phyloP scores from a whole-genome alignment of 1,140 invertebrate genomes.

The Pseudomyrmex cubaensis region DNA sequence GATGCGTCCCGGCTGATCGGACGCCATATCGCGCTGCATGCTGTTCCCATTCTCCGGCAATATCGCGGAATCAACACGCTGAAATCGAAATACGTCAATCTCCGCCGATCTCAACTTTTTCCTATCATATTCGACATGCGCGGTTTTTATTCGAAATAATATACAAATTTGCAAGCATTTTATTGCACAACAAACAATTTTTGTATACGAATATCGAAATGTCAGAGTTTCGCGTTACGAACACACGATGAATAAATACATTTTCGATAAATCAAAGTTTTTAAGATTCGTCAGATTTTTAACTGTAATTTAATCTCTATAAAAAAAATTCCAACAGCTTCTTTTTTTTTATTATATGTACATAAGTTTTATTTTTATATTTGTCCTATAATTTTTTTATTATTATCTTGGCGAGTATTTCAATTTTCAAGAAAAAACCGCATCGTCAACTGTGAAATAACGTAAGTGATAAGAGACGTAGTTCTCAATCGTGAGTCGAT shows the following conservation, averaged over 20 bases:
- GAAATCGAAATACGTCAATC: slow-evolving; percentile 55
- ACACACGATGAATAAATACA: no score
- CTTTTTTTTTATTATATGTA: no score
- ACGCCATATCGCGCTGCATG: slow-evolving; percentile 32
- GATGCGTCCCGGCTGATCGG: slow-evolving; percentile 41
- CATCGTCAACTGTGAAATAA: slow-evolving; percentile 1
- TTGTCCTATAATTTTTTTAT: no score
- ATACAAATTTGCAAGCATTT: slow-evolving; percentile 2
- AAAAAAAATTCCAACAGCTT: no score
- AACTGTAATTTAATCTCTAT: no score
- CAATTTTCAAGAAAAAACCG: neutral
- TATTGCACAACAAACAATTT: no score
- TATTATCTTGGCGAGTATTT: neutral
- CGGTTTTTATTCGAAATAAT: slow-evolving; percentile 22
- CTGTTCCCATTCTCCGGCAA: slow-evolving; percentile 7
- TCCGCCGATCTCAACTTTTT: slow-evolving; percentile 46
- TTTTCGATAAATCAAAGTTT: no score
- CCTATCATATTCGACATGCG: slow-evolving; percentile 31
- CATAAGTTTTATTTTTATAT: no score
- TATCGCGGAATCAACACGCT: slow-evolving; percentile 45
- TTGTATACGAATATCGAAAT: neutral
- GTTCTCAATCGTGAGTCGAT: slow-evolving; percentile 68
- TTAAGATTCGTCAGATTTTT: no score
- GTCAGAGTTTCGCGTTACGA: neutral
- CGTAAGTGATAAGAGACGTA: slow-evolving; percentile 33